Conservation (phyloP, 2,888 invertebrate genomes). For the Salpingus planirostris region DNA sequence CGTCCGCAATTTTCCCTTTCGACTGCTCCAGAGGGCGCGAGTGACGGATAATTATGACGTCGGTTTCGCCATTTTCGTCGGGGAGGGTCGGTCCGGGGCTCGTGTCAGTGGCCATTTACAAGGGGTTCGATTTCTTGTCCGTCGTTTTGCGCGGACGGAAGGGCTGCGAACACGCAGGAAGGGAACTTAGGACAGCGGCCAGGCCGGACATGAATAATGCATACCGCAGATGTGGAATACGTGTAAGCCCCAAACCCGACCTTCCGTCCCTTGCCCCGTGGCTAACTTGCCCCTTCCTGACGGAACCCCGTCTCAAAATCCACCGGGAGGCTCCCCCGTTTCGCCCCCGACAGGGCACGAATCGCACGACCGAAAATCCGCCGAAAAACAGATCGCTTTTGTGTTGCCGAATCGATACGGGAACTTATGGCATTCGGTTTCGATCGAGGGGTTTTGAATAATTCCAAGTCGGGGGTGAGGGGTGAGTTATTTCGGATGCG, state of each 20-base stretch:
- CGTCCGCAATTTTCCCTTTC: constrained; percentile 12
- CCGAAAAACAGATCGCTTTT: too few species aligned
- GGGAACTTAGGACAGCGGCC: constrained; percentile 39
- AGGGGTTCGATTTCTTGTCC: constrained; percentile 33
- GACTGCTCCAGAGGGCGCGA: neutral
- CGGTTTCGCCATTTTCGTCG: too few species aligned
- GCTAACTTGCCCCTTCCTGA: constrained; percentile 18
- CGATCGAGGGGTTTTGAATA: too few species aligned
- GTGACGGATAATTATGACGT: too few species aligned
- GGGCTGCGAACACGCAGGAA: constrained; percentile 11
- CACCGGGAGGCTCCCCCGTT: too few species aligned
- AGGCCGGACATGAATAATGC: constrained; percentile 43
- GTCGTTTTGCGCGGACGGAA: constrained; percentile 12
- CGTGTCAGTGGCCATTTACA: constrained; percentile 31
- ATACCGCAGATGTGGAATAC: constrained; percentile 45
- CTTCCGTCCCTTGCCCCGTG: constrained; percentile 20
- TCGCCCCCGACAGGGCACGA: too few species aligned
- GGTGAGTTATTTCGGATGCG: constrained; percentile 14
- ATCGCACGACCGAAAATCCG: too few species aligned
- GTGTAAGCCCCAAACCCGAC: constrained; percentile 32
- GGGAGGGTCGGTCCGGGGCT: too few species aligned
- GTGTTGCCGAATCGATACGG: too few species aligned
- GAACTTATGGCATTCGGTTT: too few species aligned
- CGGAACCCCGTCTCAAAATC: neutral
- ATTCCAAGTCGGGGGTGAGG: too few species aligned